Evolutionary conservation across 2,888 invertebrate species (phyloP), one percentile per base, ranked within the genome.

Genomic region (Synergus japonicus): DNA sequence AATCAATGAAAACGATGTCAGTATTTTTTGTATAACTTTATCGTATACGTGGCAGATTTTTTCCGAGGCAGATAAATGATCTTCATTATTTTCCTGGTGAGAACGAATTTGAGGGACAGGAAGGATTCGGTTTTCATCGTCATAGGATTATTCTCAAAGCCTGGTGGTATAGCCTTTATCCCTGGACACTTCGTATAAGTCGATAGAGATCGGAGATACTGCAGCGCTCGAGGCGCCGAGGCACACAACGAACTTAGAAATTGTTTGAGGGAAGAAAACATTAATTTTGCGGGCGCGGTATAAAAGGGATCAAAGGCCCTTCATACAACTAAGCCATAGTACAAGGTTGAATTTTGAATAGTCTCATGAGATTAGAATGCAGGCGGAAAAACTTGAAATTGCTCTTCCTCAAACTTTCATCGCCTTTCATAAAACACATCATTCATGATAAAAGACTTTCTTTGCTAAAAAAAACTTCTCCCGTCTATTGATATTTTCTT

Each of bases 361-460:
- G 69, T 49, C 69, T 13, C 49, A 69, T 49, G 69, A 29, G 69
- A 69, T 69, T 69, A 69, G 69, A 49, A 69, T 69, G 49, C 49
- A 69, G 46, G 69, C 69, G 49, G 76, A 54, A 85, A 79, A 87
- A 87, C 83, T 87, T 87, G 84, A 86, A 87, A 87, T 87, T 85
- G 82, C 87, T 79, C 78, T 78, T 78, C 58, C 83, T 80, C 81
- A 78, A 83, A 83, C 80, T 82, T 85, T 86, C 85, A 83, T 82
- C 85, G 83, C 81, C 81, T 85, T 86, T 83, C 85, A 82, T 81
- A 85, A 86, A 83, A 87, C 83, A 83, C 83, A 85, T 87, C 85
- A 87, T 82, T 85, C 79, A 78, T 78, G 73, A 67, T 65, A 49
- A 29, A 49, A 18, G 67, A 22, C 44, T 29, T 18, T 65, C 65